phyloP scores from a whole-genome alignment of 2,888 invertebrate species.

The Argyra leucocephala region DNA sequence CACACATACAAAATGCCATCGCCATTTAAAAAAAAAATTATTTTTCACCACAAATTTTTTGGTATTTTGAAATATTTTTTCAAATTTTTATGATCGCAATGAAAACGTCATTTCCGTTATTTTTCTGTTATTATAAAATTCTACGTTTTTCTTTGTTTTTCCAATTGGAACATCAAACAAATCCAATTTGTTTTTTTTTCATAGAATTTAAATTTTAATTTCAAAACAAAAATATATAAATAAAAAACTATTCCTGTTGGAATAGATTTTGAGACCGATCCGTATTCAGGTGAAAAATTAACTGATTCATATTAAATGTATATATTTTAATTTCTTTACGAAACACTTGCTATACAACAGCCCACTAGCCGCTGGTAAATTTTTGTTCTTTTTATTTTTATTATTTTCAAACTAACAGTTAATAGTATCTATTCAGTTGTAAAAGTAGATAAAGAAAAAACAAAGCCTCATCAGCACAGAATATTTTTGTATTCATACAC shows the following conservation, averaged over 20 bases:
- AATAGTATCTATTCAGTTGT: neutral
- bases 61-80: neutral
- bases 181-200: too few species aligned
- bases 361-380: neutral
- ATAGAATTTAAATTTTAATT: too few species aligned
- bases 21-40: too few species aligned
- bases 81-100: neutral
- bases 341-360: neutral
- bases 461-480: neutral
- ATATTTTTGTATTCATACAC: too few species aligned
- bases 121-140: too few species aligned
- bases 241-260: too few species aligned
- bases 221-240: too few species aligned
- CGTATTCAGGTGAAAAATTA: slow-evolving; percentile 1
- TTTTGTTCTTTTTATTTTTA: too few species aligned
- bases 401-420: neutral
- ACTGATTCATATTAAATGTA: neutral
- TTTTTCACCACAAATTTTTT: too few species aligned
- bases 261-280: neutral
- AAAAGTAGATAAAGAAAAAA: neutral
- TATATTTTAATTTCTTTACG: neutral
- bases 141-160: neutral
- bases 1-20: too few species aligned
- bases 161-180: too few species aligned
- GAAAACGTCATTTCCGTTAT: neutral